Conservation (phyloP, 2,888 invertebrate species). For the Andrena flavipes region DNA sequence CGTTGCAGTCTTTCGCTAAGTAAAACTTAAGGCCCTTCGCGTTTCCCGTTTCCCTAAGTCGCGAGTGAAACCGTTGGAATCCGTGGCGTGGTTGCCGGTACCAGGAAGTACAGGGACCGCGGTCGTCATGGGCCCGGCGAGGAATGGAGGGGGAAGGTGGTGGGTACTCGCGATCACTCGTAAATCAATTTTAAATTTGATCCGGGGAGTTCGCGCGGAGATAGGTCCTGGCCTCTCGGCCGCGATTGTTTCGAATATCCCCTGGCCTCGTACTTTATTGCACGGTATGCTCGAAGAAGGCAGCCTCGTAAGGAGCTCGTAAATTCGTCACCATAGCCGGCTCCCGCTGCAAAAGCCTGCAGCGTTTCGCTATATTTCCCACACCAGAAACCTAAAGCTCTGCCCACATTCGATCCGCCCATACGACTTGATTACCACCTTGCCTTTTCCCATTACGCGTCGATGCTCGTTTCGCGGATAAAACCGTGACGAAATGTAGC, state of each 20-base stretch:
- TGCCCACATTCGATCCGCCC: slow-evolving; percentile 46
- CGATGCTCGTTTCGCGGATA: neutral
- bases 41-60: slow-evolving; percentile 9
- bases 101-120: slow-evolving; percentile 31
- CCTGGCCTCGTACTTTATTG: slow-evolving; percentile 71
- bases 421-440: slow-evolving; percentile 36
- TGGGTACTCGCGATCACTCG: slow-evolving; percentile 59
- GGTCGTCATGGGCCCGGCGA: neutral
- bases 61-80: neutral
- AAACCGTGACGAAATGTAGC: neutral
- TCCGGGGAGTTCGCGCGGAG: slow-evolving; percentile 54
- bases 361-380: slow-evolving; percentile 73
- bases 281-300: slow-evolving; percentile 68
- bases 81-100: neutral
- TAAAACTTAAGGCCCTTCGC: neutral
- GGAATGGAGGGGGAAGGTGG: slow-evolving; percentile 30
- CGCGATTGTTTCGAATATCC: slow-evolving; percentile 71
- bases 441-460: neutral
- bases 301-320: slow-evolving; percentile 78
- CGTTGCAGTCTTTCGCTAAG: neutral
- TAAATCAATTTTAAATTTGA: slow-evolving; percentile 76
- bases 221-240: slow-evolving; percentile 62
- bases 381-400: slow-evolving; percentile 68
- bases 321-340: slow-evolving; percentile 79
- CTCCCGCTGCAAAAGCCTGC: slow-evolving; percentile 72